A percentile compares a stretch with the other conserved stretches of the same genome.
phyloP scores from a whole-genome alignment of 2,113 vertebrate species.

The Rousettus leschenaultii region DNA sequence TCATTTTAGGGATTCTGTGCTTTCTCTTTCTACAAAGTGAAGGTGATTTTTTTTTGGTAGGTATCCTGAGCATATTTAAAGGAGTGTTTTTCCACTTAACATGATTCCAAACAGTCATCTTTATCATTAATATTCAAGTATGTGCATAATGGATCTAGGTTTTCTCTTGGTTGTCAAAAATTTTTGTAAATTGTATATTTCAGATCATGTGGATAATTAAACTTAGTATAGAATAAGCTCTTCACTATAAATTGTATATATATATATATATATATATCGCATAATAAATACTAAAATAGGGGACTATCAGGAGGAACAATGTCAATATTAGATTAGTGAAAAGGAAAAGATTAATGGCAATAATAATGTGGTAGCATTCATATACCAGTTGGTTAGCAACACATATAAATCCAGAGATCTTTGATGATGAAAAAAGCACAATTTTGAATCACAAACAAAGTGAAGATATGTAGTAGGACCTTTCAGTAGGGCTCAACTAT shows the following conservation, averaged over 20 bases:
- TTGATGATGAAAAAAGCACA: neutral
- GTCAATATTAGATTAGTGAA: neutral
- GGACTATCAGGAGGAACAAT: neutral
- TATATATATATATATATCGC: too few relatives aligned
- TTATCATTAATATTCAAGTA: neutral
- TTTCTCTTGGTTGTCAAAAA: neutral
- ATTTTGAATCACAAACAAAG: neutral
- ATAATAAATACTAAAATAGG: neutral
- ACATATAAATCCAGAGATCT: neutral
- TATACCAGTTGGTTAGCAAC: neutral
- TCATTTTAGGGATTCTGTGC: neutral
- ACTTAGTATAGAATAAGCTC: neutral
- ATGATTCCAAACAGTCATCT: neutral
- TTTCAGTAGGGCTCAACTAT: neutral
- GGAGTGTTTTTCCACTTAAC: neutral
- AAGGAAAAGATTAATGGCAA: neutral
- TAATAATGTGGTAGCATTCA: neutral
- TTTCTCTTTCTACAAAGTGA: neutral
- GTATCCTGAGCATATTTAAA: neutral
- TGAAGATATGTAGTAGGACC: neutral
- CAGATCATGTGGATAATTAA: neutral
- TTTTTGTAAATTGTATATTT: neutral
- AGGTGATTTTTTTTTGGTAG: neutral
- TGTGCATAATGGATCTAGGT: neutral
- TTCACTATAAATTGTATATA: neutral